Evolutionary conservation across 2,797 vertebrate genomes (phyloP).

Genomic region (Alfaro cultratus): DNA sequence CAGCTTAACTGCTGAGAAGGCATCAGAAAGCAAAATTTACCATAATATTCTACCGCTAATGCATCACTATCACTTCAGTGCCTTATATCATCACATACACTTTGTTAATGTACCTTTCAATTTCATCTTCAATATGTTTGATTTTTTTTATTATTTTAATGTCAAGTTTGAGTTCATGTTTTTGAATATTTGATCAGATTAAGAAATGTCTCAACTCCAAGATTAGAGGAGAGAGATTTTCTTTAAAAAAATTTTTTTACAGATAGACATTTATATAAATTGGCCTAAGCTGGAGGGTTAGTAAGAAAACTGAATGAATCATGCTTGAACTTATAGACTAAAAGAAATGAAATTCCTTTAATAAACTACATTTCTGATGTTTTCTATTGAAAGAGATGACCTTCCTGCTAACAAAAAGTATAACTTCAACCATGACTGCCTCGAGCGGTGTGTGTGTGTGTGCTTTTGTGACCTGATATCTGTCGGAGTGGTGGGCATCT

Average conservation of each 20-base stretch:
- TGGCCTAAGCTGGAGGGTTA: background rate
- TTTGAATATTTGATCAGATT: background rate
- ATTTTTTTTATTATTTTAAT: background rate
- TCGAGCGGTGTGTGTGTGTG: conserved; percentile 10
- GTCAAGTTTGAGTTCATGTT: background rate
- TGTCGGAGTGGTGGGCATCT: conserved; percentile 98
- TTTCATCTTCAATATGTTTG: conserved; percentile 5
- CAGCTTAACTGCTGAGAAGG: conserved; percentile 60
- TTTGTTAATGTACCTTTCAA: conserved; percentile 18
- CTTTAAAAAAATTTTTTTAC: background rate
- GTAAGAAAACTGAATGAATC: background rate
- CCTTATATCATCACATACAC: conserved; percentile 20
- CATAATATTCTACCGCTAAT: conserved; percentile 14
- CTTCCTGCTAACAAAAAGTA: background rate
- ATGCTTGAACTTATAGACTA: background rate
- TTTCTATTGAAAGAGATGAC: background rate
- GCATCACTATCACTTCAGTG: conserved; percentile 30
- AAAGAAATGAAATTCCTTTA: background rate
- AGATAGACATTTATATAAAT: background rate
- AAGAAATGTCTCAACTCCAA: background rate
- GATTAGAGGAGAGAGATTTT: background rate
- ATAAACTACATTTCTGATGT: background rate
- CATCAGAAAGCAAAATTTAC: conserved; percentile 39
- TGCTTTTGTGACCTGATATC: conserved; percentile 94
- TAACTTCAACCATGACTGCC: conserved; percentile 1